These are phyloP conservation scores for Vanessa cardui DNA, from an alignment of 2,888 invertebrate genomes.

Conservation along the genomic window DNA sequence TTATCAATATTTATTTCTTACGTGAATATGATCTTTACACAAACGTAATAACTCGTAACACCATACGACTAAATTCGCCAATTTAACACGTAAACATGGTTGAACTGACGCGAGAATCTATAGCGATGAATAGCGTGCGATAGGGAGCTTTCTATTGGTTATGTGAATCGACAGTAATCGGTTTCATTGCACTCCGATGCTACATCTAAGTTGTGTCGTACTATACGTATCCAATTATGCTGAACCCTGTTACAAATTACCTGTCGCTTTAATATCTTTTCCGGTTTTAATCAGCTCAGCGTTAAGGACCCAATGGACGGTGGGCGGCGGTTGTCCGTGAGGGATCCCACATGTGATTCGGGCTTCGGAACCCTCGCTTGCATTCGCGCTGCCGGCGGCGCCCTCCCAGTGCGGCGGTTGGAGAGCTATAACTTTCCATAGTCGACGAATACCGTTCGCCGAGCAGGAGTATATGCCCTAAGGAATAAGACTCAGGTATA, in stretches of 20 bases:
- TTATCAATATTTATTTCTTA: too few species aligned
- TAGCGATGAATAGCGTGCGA: too few species aligned
- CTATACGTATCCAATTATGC: slow-evolving; percentile 22
- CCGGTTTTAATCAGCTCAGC: slow-evolving; percentile 85
- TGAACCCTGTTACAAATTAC: slow-evolving; percentile 43
- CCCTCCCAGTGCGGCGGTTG: slow-evolving; percentile 80
- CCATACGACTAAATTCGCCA: too few species aligned
- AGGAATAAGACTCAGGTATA: slow-evolving; percentile 23
- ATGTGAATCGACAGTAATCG: too few species aligned
- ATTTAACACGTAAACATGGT: too few species aligned
- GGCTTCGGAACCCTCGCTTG: slow-evolving; percentile 75
- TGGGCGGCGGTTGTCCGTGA: slow-evolving; percentile 88
- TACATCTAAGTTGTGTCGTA: too few species aligned
- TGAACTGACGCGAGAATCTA: too few species aligned
- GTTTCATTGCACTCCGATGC: too few species aligned
- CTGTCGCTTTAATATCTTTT: slow-evolving; percentile 59
- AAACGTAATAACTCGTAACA: too few species aligned
- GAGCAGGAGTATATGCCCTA: slow-evolving; percentile 91
- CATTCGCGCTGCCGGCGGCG: slow-evolving; percentile 76
- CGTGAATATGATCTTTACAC: too few species aligned
- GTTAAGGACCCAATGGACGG: slow-evolving; percentile 93
- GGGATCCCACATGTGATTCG: slow-evolving; percentile 82
- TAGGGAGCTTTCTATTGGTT: too few species aligned
- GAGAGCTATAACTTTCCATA: slow-evolving; percentile 69
- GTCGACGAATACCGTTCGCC: slow-evolving; percentile 83